Conservation (phyloP, 2,888 invertebrate species). For the Globia sparganii region DNA sequence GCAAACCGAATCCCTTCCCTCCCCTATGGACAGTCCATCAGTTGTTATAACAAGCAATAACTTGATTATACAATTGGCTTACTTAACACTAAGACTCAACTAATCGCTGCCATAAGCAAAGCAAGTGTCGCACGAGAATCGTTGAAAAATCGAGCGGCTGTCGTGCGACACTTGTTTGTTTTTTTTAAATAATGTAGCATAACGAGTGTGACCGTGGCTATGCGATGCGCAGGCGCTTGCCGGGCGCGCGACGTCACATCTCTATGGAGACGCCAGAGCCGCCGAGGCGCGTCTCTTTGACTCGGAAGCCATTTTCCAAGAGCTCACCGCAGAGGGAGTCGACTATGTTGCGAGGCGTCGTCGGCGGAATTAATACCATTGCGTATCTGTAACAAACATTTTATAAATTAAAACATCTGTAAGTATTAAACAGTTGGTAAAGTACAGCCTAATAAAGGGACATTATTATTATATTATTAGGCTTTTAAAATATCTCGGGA, state of each 20-base stretch:
- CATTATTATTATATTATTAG: too few relatives aligned
- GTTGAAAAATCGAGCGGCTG: conserved; percentile 29
- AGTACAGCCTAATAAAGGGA: neutral
- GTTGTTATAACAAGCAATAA: conserved; percentile 53
- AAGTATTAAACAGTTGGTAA: neutral
- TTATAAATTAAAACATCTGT: neutral
- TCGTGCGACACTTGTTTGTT: conserved; percentile 38
- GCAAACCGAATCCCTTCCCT: conserved; percentile 38
- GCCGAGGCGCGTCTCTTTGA: conserved; percentile 90
- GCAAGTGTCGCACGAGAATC: conserved; percentile 40
- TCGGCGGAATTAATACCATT: conserved; percentile 85
- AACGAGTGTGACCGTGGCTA: conserved; percentile 49
- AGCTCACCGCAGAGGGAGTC: conserved; percentile 84
- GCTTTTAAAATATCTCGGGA: too few relatives aligned
- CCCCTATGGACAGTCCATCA: conserved; percentile 36
- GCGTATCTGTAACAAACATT: conserved; percentile 82
- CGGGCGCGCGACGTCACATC: conserved; percentile 77
- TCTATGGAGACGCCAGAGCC: conserved; percentile 90
- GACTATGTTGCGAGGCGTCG: conserved; percentile 79
- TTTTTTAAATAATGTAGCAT: conserved; percentile 52
- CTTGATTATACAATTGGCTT: conserved; percentile 53
- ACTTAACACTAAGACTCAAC: conserved; percentile 41
- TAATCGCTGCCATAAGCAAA: conserved; percentile 42
- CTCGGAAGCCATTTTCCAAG: conserved; percentile 87
- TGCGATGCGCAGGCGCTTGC: conserved; percentile 64